Evolutionary conservation across 2,113 vertebrate genomes (phyloP).

Genomic region (Corapipo altera): DNA sequence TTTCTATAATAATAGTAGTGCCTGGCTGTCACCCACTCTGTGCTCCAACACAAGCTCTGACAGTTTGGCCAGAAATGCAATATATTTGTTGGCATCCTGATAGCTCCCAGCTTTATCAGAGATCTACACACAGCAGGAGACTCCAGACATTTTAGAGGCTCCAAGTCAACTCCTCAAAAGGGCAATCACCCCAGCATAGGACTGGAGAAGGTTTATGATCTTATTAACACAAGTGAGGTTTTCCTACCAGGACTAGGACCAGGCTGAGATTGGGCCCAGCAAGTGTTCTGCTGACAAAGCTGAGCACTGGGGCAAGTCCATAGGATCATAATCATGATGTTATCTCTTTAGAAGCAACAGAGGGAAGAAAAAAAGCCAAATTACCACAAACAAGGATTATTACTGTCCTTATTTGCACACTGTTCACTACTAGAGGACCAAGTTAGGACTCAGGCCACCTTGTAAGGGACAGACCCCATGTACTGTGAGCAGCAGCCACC

Average conservation of each 20-base stretch:
- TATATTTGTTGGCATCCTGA: background rate
- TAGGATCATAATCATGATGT: rapidly evolving
- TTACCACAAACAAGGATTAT: background rate
- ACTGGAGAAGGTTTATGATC: background rate
- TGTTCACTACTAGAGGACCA: background rate
- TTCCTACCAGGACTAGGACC: background rate
- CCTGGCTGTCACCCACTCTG: background rate
- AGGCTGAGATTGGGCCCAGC: background rate
- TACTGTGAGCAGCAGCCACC: background rate
- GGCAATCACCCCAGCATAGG: background rate
- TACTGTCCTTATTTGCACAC: background rate
- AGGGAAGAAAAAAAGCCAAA: background rate
- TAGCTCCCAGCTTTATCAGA: background rate
- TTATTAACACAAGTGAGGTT: background rate
- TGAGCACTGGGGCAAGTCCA: background rate
- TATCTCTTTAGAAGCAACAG: background rate
- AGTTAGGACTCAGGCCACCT: rapidly evolving
- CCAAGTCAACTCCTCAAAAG: background rate
- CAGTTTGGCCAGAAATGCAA: background rate
- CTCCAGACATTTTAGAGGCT: background rate
- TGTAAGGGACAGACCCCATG: background rate
- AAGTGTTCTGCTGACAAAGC: background rate
- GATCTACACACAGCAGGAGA: background rate
- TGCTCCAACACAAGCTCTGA: background rate
- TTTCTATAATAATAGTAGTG: background rate